Evolutionary conservation across 2,113 vertebrate species (phyloP).

Genomic region (Acrocephalus arundinaceus): DNA sequence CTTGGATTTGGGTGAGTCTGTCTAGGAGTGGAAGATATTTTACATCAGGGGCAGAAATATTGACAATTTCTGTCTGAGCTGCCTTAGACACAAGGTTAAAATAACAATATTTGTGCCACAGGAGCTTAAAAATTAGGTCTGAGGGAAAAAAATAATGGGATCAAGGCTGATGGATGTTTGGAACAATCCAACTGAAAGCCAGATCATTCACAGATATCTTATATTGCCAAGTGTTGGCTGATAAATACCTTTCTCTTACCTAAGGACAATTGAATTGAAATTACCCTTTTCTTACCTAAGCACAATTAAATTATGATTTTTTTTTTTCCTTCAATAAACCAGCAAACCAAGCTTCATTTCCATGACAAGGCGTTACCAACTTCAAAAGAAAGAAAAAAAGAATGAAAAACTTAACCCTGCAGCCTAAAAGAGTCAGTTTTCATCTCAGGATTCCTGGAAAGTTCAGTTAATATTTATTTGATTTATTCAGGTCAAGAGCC

Average conservation of each 20-base stretch:
- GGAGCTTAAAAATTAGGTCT: neutral
- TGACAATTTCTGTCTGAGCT: neutral
- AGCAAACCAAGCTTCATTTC: neutral
- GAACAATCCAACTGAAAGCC: neutral
- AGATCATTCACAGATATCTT: neutral
- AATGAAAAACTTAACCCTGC: fast-evolving
- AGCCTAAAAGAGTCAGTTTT: neutral
- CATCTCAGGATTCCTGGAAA: neutral
- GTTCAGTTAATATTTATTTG: neutral
- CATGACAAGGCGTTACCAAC: neutral
- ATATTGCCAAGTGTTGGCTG: neutral
- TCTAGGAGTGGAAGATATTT: neutral
- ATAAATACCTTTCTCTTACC: neutral
- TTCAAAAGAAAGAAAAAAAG: neutral
- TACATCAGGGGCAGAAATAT: neutral
- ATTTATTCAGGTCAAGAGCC: neutral
- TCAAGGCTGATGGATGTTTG: neutral
- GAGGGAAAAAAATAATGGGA: neutral
- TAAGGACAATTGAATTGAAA: neutral
- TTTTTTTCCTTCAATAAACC: neutral
- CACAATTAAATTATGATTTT: neutral
- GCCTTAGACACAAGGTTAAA: neutral
- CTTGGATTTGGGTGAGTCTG: no score
- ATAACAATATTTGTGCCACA: neutral
- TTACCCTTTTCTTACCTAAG: neutral